These are phyloP conservation scores for Scaptodrosophila latifasciaeformis DNA, from an alignment of 2,888 invertebrate species.

Conservation along the genomic window DNA sequence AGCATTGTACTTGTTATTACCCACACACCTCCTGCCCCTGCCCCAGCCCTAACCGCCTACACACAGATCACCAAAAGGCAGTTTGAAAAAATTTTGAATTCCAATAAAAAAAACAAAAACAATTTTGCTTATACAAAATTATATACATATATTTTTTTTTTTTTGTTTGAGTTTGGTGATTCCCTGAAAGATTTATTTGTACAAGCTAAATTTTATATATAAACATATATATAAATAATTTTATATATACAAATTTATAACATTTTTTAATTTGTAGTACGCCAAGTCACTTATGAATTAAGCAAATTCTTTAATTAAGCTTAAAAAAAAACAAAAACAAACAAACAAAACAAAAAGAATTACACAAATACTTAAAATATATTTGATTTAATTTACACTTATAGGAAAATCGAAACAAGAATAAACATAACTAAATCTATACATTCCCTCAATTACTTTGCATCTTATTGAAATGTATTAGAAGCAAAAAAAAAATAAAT, in stretches of 20 bases:
- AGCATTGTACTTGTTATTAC: background rate
- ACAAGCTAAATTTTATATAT: conserved; percentile 3
- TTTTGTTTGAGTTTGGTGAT: conserved; percentile 1
- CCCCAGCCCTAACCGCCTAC: conserved; percentile 4
- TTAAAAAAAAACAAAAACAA: conserved; percentile 12
- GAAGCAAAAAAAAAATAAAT: too few species aligned
- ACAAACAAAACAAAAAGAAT: conserved; percentile 12
- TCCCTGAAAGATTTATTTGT: too few species aligned
- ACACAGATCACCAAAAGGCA: conserved; percentile 3
- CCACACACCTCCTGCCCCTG: background rate
- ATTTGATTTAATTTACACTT: too few species aligned
- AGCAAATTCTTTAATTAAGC: conserved; percentile 56
- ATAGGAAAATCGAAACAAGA: too few species aligned
- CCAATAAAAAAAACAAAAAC: background rate
- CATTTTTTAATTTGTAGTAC: conserved; percentile 55
- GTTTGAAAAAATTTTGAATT: background rate
- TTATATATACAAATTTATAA: conserved; percentile 9
- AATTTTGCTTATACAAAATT: too few species aligned
- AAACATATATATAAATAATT: conserved; percentile 6
- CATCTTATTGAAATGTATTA: too few species aligned
- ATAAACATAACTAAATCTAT: too few species aligned
- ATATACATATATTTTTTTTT: too few species aligned
- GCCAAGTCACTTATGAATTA: conserved; percentile 66
- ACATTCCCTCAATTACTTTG: too few species aligned
- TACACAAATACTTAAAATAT: too few species aligned